These are phyloP conservation scores for Pachyuromys duprasi DNA, from an alignment of 2,797 vertebrate genomes.

Conservation along the genomic window DNA sequence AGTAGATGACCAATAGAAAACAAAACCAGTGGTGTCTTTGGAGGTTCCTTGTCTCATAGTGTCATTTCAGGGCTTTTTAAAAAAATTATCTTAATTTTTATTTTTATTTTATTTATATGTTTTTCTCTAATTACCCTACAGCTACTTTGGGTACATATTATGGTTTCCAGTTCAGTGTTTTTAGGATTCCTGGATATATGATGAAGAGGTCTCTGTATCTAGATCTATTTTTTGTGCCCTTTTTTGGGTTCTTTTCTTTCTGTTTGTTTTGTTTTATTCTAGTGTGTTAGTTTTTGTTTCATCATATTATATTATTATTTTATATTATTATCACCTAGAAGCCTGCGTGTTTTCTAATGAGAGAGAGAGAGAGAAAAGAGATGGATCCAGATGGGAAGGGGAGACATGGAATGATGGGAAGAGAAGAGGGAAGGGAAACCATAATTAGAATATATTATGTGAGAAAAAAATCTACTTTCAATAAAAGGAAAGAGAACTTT, in stretches of 20 bases:
- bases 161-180: neutral
- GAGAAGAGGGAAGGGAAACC: neutral
- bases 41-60: neutral
- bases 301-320: neutral
- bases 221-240: neutral
- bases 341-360: neutral
- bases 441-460: neutral
- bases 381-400: too few relatives aligned
- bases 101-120: neutral
- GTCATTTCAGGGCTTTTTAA: neutral
- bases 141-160: neutral
- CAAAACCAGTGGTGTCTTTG: neutral
- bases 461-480: neutral
- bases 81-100: neutral
- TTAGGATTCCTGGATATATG: neutral
- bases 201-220: neutral
- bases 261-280: neutral
- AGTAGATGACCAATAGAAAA: neutral
- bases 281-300: neutral
- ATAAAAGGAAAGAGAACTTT: neutral
- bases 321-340: neutral
- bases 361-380: neutral
- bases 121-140: neutral
- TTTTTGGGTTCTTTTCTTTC: neutral
- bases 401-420: too few relatives aligned